phyloP scores from a whole-genome alignment of 2,888 invertebrate species.

The Papilio protenor region DNA sequence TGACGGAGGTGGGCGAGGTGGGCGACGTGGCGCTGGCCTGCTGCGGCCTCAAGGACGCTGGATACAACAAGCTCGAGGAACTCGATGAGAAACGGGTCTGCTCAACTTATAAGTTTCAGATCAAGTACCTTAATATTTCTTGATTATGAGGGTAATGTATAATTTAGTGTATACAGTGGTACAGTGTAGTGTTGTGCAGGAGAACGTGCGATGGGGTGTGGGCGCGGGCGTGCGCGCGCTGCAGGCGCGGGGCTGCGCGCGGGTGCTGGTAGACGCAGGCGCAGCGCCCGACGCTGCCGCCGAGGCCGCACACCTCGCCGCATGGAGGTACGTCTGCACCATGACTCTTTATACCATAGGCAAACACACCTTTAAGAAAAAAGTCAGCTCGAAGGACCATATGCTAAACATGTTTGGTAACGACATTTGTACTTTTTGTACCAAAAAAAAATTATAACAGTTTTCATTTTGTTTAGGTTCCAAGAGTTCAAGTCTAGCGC shows the following conservation, averaged over 20 bases:
- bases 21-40: slow-evolving; percentile 66
- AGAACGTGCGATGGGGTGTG: slow-evolving; percentile 70
- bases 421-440: background rate
- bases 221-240: slow-evolving; percentile 68
- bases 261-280: slow-evolving; percentile 82
- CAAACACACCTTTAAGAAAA: too few relatives aligned
- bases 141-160: too few relatives aligned
- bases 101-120: background rate
- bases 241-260: slow-evolving; percentile 56
- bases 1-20: slow-evolving; percentile 65
- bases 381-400: background rate
- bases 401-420: background rate
- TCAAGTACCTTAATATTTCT: too few relatives aligned
- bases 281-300: slow-evolving; percentile 86
- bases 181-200: slow-evolving; percentile 54
- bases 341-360: too few relatives aligned
- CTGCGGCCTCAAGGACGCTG: slow-evolving; percentile 62
- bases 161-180: too few relatives aligned
- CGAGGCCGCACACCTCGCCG: slow-evolving; percentile 86
- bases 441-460: background rate
- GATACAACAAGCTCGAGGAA: slow-evolving; percentile 64
- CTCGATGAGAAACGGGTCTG: slow-evolving; percentile 66
- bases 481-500: slow-evolving; percentile 73
- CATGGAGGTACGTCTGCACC: slow-evolving; percentile 69
- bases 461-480: slow-evolving; percentile 57